Base-by-base conservation (phyloP, 92 coral and sea anemone genomes). In the Nematostella vectensis region DNA sequence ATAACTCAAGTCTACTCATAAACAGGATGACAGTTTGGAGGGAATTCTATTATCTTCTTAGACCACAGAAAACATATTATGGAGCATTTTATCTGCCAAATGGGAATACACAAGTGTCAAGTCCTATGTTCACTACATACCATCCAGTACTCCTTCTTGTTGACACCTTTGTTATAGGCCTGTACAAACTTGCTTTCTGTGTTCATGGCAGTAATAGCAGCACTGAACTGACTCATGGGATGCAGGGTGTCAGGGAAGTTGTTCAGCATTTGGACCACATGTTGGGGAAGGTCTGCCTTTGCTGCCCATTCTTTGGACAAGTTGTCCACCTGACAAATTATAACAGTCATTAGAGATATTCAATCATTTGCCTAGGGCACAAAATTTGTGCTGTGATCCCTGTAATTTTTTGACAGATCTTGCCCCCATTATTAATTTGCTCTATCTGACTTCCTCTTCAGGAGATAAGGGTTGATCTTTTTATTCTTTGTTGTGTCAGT, bases 211-310 rank as follows among this genome's bases (percentile, higher is more conserved):
- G 98, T 91, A 57, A 91, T 84, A 18, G 98, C 98, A 23, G 95
- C 88, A 69, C 98, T 82, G 47, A 91, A 80, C 81, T 91, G 98
- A 52, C 96, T 82, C 98, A 91, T 91, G 16, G 98, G 98, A 60
- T 91, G 98, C 43, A 91, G 79, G 8, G 94, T 83, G 30, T 78
- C 86, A 29, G 98, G 98, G 54, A 91, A 91, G 63, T 91, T 83
- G 59, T 91, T 93, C 71, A 93, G 67, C 83, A 93, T 76, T 55
- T 93, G 99, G 3, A 93, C 99, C 29, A 93, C 99, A 69, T 93
- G 99, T 36, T 81, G 96, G 0, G 96, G 96, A 54, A 86, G 71
- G 55, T 82, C 99, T 20, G 99, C 99, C 39, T 83, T 85, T 6
- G 96, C 80, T 31, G 96, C 99, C 99, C 95, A 93, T 28, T 86